phyloP scores from a whole-genome alignment of 2,888 invertebrate genomes.

The Pseudococcus jackbeardsleyi region DNA sequence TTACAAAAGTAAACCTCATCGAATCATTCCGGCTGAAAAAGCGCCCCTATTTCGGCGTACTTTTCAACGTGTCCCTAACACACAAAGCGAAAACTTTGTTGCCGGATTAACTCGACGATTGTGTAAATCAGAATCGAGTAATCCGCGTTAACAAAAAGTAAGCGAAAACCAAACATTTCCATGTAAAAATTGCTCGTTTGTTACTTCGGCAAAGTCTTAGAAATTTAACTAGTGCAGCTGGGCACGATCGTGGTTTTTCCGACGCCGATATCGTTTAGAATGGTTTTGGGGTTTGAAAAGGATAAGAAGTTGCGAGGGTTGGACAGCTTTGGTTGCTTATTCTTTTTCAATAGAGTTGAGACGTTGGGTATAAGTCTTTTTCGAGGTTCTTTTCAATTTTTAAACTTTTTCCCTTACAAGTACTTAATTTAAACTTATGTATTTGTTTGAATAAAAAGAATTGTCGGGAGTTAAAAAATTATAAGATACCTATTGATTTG shows the following conservation, averaged over 20 bases:
- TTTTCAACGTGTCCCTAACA: neutral
- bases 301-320: neutral
- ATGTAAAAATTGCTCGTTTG: neutral
- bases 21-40: conserved; percentile 34
- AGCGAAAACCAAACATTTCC: neutral
- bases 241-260: neutral
- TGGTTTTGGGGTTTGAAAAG: neutral
- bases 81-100: conserved; percentile 5
- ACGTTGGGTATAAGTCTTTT: too few species aligned
- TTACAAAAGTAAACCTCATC: conserved; percentile 21
- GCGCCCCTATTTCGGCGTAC: conserved; percentile 8
- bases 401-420: too few species aligned
- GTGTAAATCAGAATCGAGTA: conserved; percentile 10
- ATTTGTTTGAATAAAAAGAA: too few species aligned
- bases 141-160: conserved; percentile 15
- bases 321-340: neutral
- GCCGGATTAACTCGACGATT: neutral
- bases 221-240: neutral
- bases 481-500: too few species aligned
- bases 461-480: too few species aligned
- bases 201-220: conserved; percentile 22
- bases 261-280: neutral
- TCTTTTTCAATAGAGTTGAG: too few species aligned
- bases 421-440: too few species aligned
- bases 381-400: too few species aligned